Conservation (phyloP, 2,797 vertebrate genomes). For the Carcharodon carcharias region DNA sequence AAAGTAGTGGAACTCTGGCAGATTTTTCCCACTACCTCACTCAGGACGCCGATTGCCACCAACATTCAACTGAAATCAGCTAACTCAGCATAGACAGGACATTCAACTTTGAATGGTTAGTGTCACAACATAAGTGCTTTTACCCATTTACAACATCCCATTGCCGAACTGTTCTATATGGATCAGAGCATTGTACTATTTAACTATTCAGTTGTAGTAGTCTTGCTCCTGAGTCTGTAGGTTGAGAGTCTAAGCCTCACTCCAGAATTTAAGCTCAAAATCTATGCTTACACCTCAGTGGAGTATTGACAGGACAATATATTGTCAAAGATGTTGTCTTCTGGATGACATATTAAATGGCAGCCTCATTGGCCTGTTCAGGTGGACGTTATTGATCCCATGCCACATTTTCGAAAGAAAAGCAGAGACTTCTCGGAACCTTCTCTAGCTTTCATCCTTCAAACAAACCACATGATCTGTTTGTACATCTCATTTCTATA, state of each 20-base stretch:
- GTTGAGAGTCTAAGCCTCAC: background rate
- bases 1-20: background rate
- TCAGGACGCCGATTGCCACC: background rate
- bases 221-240: background rate
- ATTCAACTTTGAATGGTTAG: background rate
- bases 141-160: background rate
- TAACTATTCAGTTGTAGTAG: background rate
- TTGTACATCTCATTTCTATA: background rate
- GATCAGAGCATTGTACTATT: background rate
- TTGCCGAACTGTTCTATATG: background rate
- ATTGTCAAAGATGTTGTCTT: background rate
- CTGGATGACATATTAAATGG: background rate
- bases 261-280: background rate
- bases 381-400: background rate
- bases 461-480: background rate
- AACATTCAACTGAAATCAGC: background rate
- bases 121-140: background rate
- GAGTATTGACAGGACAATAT: background rate
- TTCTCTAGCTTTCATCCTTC: background rate
- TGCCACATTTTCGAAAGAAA: background rate
- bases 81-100: background rate
- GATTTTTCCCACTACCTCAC: background rate
- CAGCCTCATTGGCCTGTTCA: background rate
- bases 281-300: background rate
- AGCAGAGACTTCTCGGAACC: background rate